These are phyloP conservation scores for Zenarchopterus dispar DNA, from an alignment of 2,797 vertebrate genomes.

Conservation along the genomic window DNA sequence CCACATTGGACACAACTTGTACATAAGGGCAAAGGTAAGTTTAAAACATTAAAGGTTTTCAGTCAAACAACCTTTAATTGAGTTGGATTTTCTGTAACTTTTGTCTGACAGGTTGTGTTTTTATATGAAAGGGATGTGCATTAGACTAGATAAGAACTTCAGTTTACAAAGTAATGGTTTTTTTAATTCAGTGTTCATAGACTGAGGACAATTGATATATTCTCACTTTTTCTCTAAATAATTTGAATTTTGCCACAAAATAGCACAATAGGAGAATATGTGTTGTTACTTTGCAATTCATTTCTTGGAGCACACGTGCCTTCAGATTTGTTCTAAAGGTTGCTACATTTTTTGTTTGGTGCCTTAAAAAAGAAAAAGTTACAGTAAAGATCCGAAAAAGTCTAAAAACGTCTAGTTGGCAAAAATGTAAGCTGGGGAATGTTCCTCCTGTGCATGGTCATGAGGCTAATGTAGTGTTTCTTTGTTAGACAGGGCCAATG, in stretches of 20 bases:
- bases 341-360: too few species aligned
- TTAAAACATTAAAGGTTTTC: not conserved
- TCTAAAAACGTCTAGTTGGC: not conserved
- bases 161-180: not conserved
- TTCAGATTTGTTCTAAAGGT: too few species aligned
- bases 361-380: too few species aligned
- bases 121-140: not conserved
- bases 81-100: not conserved
- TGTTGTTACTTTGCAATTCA: too few species aligned
- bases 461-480: too few species aligned
- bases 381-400: too few species aligned
- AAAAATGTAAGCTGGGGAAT: not conserved
- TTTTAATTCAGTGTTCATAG: not conserved
- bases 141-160: slow-evolving; percentile 1
- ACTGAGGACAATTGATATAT: too few species aligned
- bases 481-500: too few species aligned
- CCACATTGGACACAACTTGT: not conserved
- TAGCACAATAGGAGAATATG: too few species aligned
- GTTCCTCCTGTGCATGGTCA: too few species aligned
- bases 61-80: not conserved
- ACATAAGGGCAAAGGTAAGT: not conserved
- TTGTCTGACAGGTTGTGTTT: not conserved
- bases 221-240: not conserved
- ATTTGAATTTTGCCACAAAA: slow-evolving; percentile 11
- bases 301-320: too few species aligned